These are phyloP conservation scores for human DNA, from an alignment of 2,113 vertebrate species.

Conservation along the genomic window GRCh38 chr1:167799501-167800000, in stretches of 20 bases:
- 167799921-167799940: not conserved
- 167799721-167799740: no score
- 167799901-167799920: accelerated
- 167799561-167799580: not conserved
- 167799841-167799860: not conserved
- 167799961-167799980: not conserved
- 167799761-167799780: not conserved
- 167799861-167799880: accelerated
- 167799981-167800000: not conserved
- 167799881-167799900: no score
- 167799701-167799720: accelerated
- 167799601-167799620: not conserved
- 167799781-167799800: not conserved
- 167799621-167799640: accelerated
- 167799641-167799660: not conserved
- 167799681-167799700: accelerated
- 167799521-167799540: not conserved
- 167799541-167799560: not conserved
- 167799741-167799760: not conserved
- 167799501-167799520: no score
- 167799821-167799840: not conserved
- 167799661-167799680: accelerated
- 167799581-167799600: not conserved
- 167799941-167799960: not conserved
- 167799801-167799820: not conserved